Conservation (phyloP, 1,140 invertebrate genomes). For the Drosophila parvula region DNA sequence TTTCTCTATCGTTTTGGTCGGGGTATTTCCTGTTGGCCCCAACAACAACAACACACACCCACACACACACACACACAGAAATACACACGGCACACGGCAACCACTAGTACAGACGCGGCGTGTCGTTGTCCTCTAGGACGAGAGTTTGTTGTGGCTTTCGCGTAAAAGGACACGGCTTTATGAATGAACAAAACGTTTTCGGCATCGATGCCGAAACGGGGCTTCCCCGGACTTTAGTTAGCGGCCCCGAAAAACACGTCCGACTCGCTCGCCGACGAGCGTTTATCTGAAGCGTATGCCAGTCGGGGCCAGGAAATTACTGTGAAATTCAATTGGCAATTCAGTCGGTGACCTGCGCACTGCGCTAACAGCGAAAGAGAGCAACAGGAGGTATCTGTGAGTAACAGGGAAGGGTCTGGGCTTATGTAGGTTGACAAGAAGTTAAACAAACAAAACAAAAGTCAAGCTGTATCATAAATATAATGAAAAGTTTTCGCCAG, state of each 20-base stretch:
- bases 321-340: slow-evolving; percentile 68
- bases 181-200: slow-evolving; percentile 43
- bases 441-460: slow-evolving; percentile 81
- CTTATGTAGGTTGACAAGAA: slow-evolving; percentile 71
- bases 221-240: neutral
- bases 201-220: neutral
- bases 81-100: slow-evolving; percentile 12
- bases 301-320: slow-evolving; percentile 66
- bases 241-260: slow-evolving; percentile 31
- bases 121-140: slow-evolving; percentile 67
- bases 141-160: slow-evolving; percentile 65
- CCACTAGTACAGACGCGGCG: slow-evolving; percentile 19
- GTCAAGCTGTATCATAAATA: slow-evolving; percentile 70
- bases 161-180: slow-evolving; percentile 57
- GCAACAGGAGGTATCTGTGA: slow-evolving; percentile 24
- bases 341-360: slow-evolving; percentile 61
- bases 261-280: slow-evolving; percentile 59
- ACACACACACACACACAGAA: slow-evolving; percentile 13
- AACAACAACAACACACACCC: too few relatives aligned
- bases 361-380: slow-evolving; percentile 41
- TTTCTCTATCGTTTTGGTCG: slow-evolving; percentile 48
- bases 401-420: slow-evolving; percentile 6
- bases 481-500: slow-evolving; percentile 66
- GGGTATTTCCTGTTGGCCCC: slow-evolving; percentile 25
- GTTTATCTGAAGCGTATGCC: slow-evolving; percentile 74